Conservation (phyloP, 2,888 invertebrate species). For the Eilema depressum region DNA sequence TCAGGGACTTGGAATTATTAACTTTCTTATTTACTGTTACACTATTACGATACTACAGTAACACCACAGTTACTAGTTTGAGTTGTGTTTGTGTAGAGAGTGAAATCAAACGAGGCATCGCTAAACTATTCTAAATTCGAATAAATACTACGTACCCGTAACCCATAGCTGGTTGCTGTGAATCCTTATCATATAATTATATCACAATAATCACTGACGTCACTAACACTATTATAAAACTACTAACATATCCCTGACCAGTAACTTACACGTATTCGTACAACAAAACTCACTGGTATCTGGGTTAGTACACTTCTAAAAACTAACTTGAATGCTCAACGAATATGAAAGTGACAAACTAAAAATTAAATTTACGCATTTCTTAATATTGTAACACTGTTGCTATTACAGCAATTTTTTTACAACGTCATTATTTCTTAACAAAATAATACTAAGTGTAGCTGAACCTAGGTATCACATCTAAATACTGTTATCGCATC, state of each 20-base stretch:
- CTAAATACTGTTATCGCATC: constrained; percentile 10
- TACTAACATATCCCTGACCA: not conserved
- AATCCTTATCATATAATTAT: not conserved
- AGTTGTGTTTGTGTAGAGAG: not conserved
- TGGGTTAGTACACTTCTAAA: not conserved
- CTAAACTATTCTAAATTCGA: not conserved
- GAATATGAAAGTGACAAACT: not conserved
- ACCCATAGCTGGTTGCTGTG: not conserved
- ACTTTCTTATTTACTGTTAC: not conserved
- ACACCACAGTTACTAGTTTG: not conserved
- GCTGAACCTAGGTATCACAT: not conserved
- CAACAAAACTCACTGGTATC: not conserved
- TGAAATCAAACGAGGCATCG: not conserved
- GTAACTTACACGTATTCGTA: not conserved
- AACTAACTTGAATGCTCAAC: not conserved
- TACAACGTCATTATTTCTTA: not conserved
- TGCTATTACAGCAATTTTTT: not conserved
- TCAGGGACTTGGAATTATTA: not conserved
- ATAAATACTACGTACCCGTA: not conserved
- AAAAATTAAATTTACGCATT: constrained; percentile 6
- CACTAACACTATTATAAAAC: not conserved
- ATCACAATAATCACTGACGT: constrained; percentile 3
- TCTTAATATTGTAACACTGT: not conserved
- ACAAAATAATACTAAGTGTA: not conserved
- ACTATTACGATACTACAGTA: not conserved